Conservation (phyloP, 2,797 vertebrate species). For the Sylvia borin region DNA sequence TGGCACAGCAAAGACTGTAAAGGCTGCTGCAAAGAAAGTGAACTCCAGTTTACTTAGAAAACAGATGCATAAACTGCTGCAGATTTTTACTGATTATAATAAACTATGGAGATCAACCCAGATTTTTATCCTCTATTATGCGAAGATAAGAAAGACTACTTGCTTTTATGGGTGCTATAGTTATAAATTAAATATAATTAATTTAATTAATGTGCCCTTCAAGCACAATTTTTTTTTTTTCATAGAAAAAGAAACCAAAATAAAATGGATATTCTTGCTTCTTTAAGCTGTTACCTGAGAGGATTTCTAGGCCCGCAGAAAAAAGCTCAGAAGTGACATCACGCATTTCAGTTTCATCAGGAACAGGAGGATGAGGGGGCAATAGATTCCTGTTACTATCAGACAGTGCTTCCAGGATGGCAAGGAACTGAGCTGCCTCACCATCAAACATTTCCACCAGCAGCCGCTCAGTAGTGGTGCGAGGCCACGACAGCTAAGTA, state of each 20-base stretch:
- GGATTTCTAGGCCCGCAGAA: conserved; percentile 86
- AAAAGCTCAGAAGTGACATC: conserved; percentile 89
- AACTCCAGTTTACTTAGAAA: background rate
- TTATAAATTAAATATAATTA: background rate
- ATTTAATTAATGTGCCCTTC: background rate
- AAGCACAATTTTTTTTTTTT: background rate
- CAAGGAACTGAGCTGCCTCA: conserved; percentile 85
- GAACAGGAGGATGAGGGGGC: conserved; percentile 65
- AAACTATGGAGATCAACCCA: background rate
- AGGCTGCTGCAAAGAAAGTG: background rate
- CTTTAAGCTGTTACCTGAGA: conserved; percentile 81
- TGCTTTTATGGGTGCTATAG: background rate
- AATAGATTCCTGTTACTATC: conserved; percentile 77
- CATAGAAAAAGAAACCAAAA: background rate
- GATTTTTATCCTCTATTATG: background rate
- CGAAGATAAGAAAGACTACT: background rate
- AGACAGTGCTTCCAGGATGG: conserved; percentile 87
- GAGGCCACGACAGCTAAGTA: conserved; percentile 83
- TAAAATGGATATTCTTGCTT: background rate
- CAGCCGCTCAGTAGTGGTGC: conserved; percentile 80
- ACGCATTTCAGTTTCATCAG: conserved; percentile 80
- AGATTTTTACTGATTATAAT: background rate
- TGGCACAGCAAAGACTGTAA: background rate
- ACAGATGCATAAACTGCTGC: background rate
- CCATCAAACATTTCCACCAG: conserved; percentile 86